Conservation (phyloP, 2,888 invertebrate species). For the Platerodrilus igneus region DNA sequence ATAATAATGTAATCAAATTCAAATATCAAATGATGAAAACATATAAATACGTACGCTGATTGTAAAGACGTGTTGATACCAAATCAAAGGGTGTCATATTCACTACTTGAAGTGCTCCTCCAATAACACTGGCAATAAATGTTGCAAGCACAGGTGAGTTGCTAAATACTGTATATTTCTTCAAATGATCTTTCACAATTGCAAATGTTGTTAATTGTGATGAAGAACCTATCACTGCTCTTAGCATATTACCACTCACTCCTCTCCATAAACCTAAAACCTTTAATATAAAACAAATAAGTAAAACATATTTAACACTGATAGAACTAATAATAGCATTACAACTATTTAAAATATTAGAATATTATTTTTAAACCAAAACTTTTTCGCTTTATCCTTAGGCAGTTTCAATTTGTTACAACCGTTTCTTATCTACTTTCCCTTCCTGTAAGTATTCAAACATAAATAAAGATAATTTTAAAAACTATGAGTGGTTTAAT, state of each 20-base stretch:
- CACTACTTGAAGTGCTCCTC: conserved; percentile 69
- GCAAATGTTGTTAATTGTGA: conserved; percentile 81
- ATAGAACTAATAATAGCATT: not conserved
- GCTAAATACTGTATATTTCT: conserved; percentile 36
- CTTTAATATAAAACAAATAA: conserved; percentile 28
- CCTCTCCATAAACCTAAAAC: conserved; percentile 72
- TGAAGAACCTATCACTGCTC: conserved; percentile 75
- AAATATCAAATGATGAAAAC: no score
- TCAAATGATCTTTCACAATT: conserved; percentile 53
- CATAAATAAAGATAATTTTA: no score
- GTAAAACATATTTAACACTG: not conserved
- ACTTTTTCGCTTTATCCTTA: no score
- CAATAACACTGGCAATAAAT: conserved; percentile 65
- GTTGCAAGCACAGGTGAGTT: conserved; percentile 55
- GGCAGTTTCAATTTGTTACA: no score
- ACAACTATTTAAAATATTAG: no score
- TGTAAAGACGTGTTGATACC: conserved; percentile 82
- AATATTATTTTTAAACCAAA: no score
- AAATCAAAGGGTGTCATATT: conserved; percentile 86
- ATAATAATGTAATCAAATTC: no score
- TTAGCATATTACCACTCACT: conserved; percentile 62
- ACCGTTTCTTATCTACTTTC: no score
- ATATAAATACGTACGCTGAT: conserved; percentile 74
- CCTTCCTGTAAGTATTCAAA: no score
- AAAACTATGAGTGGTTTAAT: no score